Percentiles rank a stretch among this genome's conserved stretches.
Evolutionary conservation across 1,140 invertebrate species (phyloP).

Genomic region (Tetramorium alpestre): DNA sequence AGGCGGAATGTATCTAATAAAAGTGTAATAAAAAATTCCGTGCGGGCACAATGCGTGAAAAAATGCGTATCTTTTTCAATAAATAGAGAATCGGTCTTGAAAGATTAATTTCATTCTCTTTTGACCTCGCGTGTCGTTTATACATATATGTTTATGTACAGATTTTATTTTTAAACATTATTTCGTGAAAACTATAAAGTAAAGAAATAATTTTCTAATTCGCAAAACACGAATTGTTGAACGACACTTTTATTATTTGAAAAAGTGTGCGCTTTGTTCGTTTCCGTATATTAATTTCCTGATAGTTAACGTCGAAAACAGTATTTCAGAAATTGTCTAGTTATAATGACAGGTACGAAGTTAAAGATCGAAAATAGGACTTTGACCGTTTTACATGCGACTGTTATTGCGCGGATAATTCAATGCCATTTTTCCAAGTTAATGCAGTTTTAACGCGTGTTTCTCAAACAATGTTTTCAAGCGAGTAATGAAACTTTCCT

Average conservation of each 20-base stretch:
- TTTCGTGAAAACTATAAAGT: neutral
- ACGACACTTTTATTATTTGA: neutral
- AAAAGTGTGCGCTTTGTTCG: neutral
- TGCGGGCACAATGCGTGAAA: neutral
- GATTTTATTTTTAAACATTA: neutral
- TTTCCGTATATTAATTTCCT: neutral
- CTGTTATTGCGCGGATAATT: slow-evolving; percentile 53
- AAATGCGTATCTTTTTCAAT: neutral
- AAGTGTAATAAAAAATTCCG: slow-evolving; percentile 29
- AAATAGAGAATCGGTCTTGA: neutral
- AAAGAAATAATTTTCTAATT: neutral
- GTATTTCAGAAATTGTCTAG: slow-evolving; percentile 55
- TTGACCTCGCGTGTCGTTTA: neutral
- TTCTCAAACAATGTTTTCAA: slow-evolving; percentile 51
- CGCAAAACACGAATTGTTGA: neutral
- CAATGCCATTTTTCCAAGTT: slow-evolving; percentile 54
- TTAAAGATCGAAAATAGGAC: slow-evolving; percentile 24
- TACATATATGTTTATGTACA: neutral
- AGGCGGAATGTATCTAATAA: slow-evolving; percentile 20
- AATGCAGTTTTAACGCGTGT: slow-evolving; percentile 69
- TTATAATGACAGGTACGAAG: slow-evolving; percentile 3
- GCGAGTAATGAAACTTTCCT: slow-evolving; percentile 62
- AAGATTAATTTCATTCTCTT: neutral
- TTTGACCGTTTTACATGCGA: slow-evolving; percentile 43
- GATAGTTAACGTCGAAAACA: neutral